phyloP scores from a whole-genome alignment of 2,113 vertebrate genomes.

The Mirounga angustirostris region DNA sequence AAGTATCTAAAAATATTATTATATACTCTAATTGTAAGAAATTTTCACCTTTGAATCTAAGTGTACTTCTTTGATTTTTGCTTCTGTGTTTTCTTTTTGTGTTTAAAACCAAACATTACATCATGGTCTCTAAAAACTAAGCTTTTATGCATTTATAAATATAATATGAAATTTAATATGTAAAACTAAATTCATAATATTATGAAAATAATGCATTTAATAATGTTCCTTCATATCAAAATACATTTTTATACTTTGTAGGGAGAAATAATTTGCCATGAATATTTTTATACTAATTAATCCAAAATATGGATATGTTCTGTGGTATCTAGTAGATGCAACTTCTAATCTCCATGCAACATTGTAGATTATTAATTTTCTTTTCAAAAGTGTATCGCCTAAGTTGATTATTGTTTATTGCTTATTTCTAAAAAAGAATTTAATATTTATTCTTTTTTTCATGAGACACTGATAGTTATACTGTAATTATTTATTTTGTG shows the following conservation, averaged over 20 bases:
- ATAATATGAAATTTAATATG: not conserved
- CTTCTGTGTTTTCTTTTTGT: not conserved
- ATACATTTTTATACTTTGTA: not conserved
- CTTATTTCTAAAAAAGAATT: not conserved
- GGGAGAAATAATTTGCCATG: not conserved
- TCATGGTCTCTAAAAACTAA: not conserved
- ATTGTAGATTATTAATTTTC: not conserved
- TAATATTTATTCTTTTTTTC: not conserved
- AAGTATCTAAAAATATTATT: not conserved
- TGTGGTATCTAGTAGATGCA: not conserved
- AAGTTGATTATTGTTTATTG: not conserved
- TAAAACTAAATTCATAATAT: not conserved
- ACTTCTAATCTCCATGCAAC: not conserved
- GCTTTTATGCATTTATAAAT: not conserved
- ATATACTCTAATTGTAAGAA: not conserved
- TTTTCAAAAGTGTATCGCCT: not conserved
- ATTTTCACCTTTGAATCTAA: not conserved
- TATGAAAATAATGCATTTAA: not conserved
- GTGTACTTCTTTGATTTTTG: not conserved
- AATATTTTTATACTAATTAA: not conserved
- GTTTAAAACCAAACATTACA: not conserved
- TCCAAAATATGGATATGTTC: not conserved
- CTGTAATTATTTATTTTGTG: not conserved
- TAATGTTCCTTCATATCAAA: not conserved
- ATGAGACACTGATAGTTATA: not conserved